These are phyloP conservation scores for Alfaro cultratus DNA, from an alignment of 2,797 vertebrate species.

Conservation along the genomic window DNA sequence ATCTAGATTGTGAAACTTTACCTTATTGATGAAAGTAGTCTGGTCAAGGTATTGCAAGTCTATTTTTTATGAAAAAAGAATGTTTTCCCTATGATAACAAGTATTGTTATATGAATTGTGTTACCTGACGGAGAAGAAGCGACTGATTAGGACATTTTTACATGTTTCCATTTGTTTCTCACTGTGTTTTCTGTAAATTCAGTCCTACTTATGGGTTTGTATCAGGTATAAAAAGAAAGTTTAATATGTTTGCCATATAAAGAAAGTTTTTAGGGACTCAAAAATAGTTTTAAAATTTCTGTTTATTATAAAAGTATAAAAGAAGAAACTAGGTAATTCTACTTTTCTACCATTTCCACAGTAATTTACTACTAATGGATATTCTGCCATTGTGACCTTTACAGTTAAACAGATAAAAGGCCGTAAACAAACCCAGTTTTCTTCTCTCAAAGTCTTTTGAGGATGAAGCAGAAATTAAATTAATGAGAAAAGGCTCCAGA, in stretches of 20 bases:
- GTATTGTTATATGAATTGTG: neutral
- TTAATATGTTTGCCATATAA: neutral
- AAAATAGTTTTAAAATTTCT: neutral
- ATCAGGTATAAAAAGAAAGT: neutral
- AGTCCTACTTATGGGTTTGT: neutral
- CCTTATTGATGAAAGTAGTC: neutral
- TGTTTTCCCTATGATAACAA: neutral
- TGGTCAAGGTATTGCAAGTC: neutral
- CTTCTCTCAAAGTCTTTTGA: neutral
- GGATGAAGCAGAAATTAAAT: neutral
- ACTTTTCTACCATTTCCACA: neutral
- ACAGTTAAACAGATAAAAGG: neutral
- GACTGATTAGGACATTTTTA: neutral
- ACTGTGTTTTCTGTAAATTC: neutral
- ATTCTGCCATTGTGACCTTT: neutral
- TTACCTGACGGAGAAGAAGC: neutral
- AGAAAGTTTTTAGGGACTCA: neutral
- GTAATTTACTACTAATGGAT: neutral
- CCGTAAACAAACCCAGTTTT: neutral
- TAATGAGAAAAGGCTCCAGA: neutral
- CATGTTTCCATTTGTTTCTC: neutral
- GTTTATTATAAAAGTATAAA: neutral
- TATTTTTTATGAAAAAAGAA: neutral
- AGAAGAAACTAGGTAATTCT: neutral
- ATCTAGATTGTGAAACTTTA: neutral